Base-by-base conservation (phyloP, 2,888 invertebrate species). In the Autographa pulchrina region DNA sequence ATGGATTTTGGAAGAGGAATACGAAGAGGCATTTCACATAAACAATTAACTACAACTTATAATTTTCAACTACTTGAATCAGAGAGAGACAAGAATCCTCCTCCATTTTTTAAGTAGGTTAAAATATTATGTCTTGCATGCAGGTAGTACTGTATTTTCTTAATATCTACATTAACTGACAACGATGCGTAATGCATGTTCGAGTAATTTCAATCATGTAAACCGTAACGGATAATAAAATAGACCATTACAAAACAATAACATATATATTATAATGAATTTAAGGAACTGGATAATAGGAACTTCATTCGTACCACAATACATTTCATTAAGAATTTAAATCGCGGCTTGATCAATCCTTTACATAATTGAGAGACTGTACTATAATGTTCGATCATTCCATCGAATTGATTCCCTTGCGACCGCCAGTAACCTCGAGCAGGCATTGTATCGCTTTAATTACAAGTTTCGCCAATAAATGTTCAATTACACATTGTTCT, bases 341-440 rank as follows among this genome's bases (percentile, higher is more conserved):
- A 72, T 72, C 35, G 75, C 56, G 63, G 69, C 54, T 43, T 60
- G 68, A 62, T 72, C 69, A 72, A 78, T 60, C 69, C 72, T 70
- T 71, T 81, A 74, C 67, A 76, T 78, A 76, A 82, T 82, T 82
- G 71, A 78, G 67, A 68, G 72, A 61, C 60, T 73, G 72, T 73
- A 54, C 62, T 68, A 60, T 71, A 77, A 79, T 75, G 80, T 80
- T 85, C 81, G 75, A 86, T 86, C 74, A 86, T 86, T 85, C 80
- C 78, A 78, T 78, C 70, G 68, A 82, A 83, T 85, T 78, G 74
- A 85, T 81, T 84, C 79, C 66, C 76, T 74, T 61, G 76, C 70
- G 81, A 72, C 54, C 72, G 64, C 62, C 68, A 59, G 69, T 72
- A 82, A 74, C 74, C 72, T 77, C 83, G 72, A 69, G 68, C 72